Evolutionary conservation across 2,888 invertebrate genomes (phyloP).

Genomic region (Myopa testacea): DNA sequence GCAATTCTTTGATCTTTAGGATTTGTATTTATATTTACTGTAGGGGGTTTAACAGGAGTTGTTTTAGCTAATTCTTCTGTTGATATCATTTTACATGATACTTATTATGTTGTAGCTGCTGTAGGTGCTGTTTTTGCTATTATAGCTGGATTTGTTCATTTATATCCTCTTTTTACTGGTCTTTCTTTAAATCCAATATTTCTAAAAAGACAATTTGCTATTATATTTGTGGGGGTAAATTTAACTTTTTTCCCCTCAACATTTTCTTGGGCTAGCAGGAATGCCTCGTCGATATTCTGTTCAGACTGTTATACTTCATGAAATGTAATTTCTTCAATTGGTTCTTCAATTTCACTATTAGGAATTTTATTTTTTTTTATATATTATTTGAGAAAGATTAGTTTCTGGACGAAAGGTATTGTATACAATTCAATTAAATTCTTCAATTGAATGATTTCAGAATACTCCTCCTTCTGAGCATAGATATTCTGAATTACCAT

Average conservation of each 20-base stretch:
- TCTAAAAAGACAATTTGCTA: constrained; percentile 79
- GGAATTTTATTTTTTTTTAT: constrained; percentile 73
- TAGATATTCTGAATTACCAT: constrained; percentile 51
- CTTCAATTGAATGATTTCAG: too few relatives aligned
- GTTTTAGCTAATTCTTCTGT: constrained; percentile 59
- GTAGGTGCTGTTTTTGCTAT: constrained; percentile 69
- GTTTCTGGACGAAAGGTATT: constrained; percentile 70
- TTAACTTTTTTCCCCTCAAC: constrained; percentile 83
- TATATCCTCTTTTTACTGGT: constrained; percentile 78
- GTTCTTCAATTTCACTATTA: constrained; percentile 67
- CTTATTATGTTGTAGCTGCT: too few relatives aligned
- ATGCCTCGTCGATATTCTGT: constrained; percentile 82
- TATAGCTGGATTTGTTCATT: constrained; percentile 79
- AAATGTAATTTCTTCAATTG: too few relatives aligned
- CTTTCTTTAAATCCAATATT: constrained; percentile 72
- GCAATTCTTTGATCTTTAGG: constrained; percentile 77
- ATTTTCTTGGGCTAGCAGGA: constrained; percentile 78
- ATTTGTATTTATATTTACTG: constrained; percentile 82
- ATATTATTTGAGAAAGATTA: constrained; percentile 75
- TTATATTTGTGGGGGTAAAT: constrained; percentile 83
- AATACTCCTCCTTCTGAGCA: too few relatives aligned
- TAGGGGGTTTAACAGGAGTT: constrained; percentile 79
- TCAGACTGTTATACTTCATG: constrained; percentile 65
- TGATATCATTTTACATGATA: too few relatives aligned
- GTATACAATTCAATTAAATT: constrained; percentile 66